Percentiles rank a stretch among this genome's conserved stretches.
These are phyloP conservation scores for Channa maculata DNA, from an alignment of 2,113 vertebrate species.

Conservation along the genomic window DNA sequence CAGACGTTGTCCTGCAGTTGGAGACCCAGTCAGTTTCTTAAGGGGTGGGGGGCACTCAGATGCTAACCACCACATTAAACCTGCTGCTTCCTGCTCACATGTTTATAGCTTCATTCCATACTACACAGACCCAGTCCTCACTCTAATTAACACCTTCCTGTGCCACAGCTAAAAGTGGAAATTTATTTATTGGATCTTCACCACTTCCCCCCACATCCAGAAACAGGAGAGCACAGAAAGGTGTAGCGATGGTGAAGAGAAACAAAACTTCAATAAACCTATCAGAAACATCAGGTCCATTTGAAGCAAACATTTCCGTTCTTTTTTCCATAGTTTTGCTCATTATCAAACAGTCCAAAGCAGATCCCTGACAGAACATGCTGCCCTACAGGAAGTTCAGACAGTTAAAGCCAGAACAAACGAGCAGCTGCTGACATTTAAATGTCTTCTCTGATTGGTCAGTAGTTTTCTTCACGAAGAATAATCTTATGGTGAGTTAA, in stretches of 20 bases:
- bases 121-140: neutral
- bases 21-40: too few species aligned
- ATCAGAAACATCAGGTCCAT: too few species aligned
- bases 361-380: too few species aligned
- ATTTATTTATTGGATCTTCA: slow-evolving; percentile 65
- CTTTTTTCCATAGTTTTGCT: too few species aligned
- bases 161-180: slow-evolving; percentile 84
- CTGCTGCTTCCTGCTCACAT: neutral
- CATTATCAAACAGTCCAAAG: too few species aligned
- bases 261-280: too few species aligned
- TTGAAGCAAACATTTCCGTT: too few species aligned
- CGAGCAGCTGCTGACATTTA: slow-evolving; percentile 6
- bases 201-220: slow-evolving; percentile 64
- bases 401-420: neutral
- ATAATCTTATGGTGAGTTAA: slow-evolving; percentile 19
- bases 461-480: neutral
- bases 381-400: neutral
- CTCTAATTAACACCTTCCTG: slow-evolving; percentile 88
- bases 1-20: too few species aligned
- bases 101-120: slow-evolving; percentile 65
- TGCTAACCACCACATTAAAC: neutral
- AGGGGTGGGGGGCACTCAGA: neutral
- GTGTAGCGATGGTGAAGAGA: too few species aligned
- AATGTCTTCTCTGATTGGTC: neutral
- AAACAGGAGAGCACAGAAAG: too few species aligned